phyloP scores from a whole-genome alignment of 2,888 invertebrate species.

The Ophion ellenae region DNA sequence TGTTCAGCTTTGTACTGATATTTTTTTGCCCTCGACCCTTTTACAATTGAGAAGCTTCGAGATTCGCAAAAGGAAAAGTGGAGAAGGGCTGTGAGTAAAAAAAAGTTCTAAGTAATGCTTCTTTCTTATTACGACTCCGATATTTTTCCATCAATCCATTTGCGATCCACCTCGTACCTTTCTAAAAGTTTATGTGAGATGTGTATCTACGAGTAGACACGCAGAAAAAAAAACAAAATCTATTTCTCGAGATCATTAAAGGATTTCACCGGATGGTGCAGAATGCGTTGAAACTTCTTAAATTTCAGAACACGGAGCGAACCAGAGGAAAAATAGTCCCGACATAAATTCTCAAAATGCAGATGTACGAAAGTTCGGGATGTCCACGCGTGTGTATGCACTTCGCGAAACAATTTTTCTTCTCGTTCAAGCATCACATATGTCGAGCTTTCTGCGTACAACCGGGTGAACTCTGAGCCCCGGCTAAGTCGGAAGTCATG shows the following conservation, averaged over 20 bases:
- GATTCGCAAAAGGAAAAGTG: neutral
- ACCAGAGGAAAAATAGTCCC: neutral
- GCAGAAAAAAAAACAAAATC: too few species aligned
- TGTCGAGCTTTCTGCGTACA: constrained; percentile 17
- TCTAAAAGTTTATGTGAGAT: too few species aligned
- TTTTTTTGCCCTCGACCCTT: neutral
- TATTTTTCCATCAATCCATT: too few species aligned
- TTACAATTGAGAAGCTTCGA: neutral
- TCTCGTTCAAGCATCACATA: constrained; percentile 24
- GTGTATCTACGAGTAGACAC: too few species aligned
- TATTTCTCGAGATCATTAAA: neutral
- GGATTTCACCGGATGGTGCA: neutral
- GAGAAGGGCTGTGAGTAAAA: too few species aligned
- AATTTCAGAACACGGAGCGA: constrained; percentile 23
- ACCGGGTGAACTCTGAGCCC: constrained; percentile 30
- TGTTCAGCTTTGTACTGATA: neutral
- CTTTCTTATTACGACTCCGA: too few species aligned
- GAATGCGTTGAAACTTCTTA: neutral
- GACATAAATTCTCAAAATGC: constrained; percentile 24
- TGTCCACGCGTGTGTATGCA: constrained; percentile 18
- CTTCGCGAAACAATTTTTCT: constrained; percentile 40
- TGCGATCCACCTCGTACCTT: too few species aligned
- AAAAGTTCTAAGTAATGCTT: too few species aligned
- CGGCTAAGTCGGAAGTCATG: constrained; percentile 59
- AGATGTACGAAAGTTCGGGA: constrained; percentile 36